A percentile compares a stretch with the other conserved stretches of the same genome.
phyloP scores from a whole-genome alignment of 2,113 vertebrate genomes.

The Sturnira hondurensis region DNA sequence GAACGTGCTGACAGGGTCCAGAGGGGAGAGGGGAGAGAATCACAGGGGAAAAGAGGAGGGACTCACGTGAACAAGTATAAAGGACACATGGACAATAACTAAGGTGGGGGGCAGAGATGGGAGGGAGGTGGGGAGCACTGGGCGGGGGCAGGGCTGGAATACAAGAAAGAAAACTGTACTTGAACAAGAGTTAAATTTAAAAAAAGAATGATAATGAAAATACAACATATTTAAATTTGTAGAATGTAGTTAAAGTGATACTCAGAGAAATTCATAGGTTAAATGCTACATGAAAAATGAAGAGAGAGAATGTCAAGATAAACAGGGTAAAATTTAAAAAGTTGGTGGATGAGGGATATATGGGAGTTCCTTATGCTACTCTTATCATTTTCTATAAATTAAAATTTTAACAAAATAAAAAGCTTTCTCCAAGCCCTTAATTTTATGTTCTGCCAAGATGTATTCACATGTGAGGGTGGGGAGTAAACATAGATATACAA shows the following conservation, averaged over 20 bases:
- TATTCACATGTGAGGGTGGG: not conserved
- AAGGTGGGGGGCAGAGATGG: too few species aligned
- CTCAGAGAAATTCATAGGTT: not conserved
- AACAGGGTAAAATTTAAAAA: not conserved
- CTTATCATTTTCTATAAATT: not conserved
- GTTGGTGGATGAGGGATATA: not conserved
- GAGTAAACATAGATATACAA: not conserved
- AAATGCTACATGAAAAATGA: not conserved
- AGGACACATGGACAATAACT: too few species aligned
- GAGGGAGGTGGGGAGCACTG: too few species aligned
- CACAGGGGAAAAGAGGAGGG: too few species aligned
- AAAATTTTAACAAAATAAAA: not conserved
- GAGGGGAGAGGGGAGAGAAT: too few species aligned
- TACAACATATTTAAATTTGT: not conserved
- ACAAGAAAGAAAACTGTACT: too few species aligned
- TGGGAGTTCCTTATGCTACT: not conserved
- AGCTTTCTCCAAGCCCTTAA: not conserved
- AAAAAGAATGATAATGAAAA: not conserved
- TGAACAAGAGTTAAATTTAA: too few species aligned
- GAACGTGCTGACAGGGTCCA: too few species aligned
- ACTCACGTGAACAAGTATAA: too few species aligned
- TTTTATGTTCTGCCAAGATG: not conserved
- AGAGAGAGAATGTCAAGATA: not conserved
- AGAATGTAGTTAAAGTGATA: not conserved
- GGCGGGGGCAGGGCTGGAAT: too few species aligned